These are phyloP conservation scores for Danaus melanippus DNA, from an alignment of 1,140 invertebrate genomes.

Conservation along the genomic window DNA sequence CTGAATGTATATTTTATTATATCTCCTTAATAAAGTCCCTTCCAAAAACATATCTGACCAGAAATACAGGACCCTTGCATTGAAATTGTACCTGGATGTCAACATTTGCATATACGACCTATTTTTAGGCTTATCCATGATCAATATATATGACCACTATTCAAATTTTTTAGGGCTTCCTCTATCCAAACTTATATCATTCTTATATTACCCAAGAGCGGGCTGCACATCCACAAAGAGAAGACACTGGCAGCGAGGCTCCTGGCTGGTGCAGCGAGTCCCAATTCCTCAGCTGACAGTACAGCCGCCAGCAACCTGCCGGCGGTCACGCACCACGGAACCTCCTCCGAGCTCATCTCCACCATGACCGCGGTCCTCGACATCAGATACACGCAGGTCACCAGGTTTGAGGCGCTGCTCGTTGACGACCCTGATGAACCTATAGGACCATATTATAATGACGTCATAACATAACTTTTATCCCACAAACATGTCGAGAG, in stretches of 20 bases:
- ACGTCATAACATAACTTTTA: too few relatives aligned
- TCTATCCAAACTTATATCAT: too few relatives aligned
- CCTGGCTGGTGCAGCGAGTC: constrained; percentile 68
- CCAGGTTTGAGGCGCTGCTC: constrained; percentile 49
- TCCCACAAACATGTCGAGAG: too few relatives aligned
- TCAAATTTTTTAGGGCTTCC: too few relatives aligned
- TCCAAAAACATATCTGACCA: too few relatives aligned
- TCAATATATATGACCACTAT: too few relatives aligned
- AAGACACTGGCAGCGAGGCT: constrained; percentile 76
- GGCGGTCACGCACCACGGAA: constrained; percentile 74
- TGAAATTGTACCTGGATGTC: too few relatives aligned
- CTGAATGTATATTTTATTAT: too few relatives aligned
- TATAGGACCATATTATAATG: constrained; percentile 10
- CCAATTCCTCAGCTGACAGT: constrained; percentile 75
- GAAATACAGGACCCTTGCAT: too few relatives aligned
- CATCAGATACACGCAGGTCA: constrained; percentile 78
- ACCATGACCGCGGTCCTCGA: constrained; percentile 78
- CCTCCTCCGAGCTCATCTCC: constrained; percentile 76
- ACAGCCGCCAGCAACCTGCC: constrained; percentile 74
- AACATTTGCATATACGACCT: too few relatives aligned
- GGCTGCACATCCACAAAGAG: constrained; percentile 78
- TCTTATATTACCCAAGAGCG: constrained; percentile 67
- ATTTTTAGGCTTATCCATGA: too few relatives aligned
- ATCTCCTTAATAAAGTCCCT: too few relatives aligned
- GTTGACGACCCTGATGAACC: constrained; percentile 61